Conservation (phyloP, 2,113 vertebrate genomes). For the Leucopsar rothschildi region DNA sequence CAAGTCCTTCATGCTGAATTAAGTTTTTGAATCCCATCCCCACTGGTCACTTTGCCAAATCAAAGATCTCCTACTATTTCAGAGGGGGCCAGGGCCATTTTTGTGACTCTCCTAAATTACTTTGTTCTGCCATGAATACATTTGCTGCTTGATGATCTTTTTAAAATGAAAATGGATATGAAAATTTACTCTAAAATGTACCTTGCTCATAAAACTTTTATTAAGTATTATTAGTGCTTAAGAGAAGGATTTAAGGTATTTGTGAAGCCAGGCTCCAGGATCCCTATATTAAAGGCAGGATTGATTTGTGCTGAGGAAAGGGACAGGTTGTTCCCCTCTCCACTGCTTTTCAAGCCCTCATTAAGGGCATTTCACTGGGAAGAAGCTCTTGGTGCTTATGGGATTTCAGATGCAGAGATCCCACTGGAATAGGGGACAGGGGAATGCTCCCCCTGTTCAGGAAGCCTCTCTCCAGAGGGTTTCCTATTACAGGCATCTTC, state of each 20-base stretch:
- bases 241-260: slow-evolving; percentile 61
- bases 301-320: not conserved
- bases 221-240: slow-evolving; percentile 64
- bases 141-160: slow-evolving; percentile 52
- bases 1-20: slow-evolving; percentile 67
- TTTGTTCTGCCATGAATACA: slow-evolving; percentile 50
- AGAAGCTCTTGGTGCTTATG: not conserved
- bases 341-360: not conserved
- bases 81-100: slow-evolving; percentile 2
- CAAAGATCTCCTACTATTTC: slow-evolving; percentile 1
- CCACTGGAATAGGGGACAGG: rapidly evolving
- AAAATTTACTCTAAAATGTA: slow-evolving; percentile 66
- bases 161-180: slow-evolving; percentile 60
- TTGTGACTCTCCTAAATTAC: slow-evolving; percentile 60
- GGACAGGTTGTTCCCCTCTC: not conserved
- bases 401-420: not conserved
- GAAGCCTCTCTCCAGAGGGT: not conserved
- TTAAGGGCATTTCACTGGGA: not conserved
- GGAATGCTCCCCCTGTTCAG: not conserved
- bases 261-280: slow-evolving; percentile 44
- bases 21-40: slow-evolving; percentile 56
- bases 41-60: slow-evolving; percentile 43
- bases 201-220: slow-evolving; percentile 66
- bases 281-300: slow-evolving; percentile 24
- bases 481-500: not conserved